A percentile compares a stretch with the other conserved stretches of the same genome.
Evolutionary conservation across 2,797 vertebrate genomes (phyloP).

Genomic region (Sebastes diploproa): DNA sequence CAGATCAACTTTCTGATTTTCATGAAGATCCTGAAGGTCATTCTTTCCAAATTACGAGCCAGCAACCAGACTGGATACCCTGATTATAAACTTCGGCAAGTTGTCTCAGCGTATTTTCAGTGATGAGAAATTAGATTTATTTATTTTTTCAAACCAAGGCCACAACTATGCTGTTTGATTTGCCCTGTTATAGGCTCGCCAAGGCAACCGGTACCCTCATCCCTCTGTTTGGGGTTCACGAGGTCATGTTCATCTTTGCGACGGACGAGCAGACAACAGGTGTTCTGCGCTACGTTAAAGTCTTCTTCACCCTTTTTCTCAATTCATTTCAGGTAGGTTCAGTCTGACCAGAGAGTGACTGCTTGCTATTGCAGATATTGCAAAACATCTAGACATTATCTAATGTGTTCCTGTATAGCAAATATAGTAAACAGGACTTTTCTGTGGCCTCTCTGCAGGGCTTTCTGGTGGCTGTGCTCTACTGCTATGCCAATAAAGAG

Average conservation of each 20-base stretch:
- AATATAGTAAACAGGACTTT: background rate
- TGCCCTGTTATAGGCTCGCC: conserved; percentile 75
- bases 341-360: background rate
- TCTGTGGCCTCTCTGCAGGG: conserved; percentile 70
- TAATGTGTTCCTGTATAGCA: background rate
- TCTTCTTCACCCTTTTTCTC: conserved; percentile 87
- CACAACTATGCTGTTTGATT: background rate
- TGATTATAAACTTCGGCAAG: conserved; percentile 84
- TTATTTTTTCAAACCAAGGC: background rate
- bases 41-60: conserved; percentile 86
- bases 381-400: background rate
- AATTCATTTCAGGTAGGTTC: conserved; percentile 86
- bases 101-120: background rate
- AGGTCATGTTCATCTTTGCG: conserved; percentile 86
- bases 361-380: background rate
- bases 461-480: conserved; percentile 86
- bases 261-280: conserved; percentile 86
- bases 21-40: conserved; percentile 86
- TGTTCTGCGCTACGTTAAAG: conserved; percentile 83
- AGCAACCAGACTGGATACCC: conserved; percentile 84
- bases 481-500: conserved; percentile 90
- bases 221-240: conserved; percentile 87
- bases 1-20: conserved; percentile 90
- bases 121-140: background rate
- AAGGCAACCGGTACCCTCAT: conserved; percentile 88